These are phyloP conservation scores for Nesogale talazaci DNA, from an alignment of 2,113 vertebrate species.

Conservation along the genomic window DNA sequence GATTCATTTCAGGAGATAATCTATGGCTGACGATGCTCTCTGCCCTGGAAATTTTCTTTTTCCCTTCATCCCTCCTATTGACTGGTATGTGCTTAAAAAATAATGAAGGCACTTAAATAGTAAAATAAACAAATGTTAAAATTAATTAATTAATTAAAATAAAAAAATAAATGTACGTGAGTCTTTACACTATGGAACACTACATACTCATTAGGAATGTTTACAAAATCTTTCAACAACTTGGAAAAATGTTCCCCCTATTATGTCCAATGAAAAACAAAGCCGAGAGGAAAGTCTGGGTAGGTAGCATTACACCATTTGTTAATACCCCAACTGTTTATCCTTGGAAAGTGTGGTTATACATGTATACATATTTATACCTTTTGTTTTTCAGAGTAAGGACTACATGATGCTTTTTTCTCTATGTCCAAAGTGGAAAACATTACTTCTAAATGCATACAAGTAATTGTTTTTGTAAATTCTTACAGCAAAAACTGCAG, in stretches of 20 bases:
- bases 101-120: background rate
- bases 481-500: slow-evolving; percentile 31
- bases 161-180: background rate
- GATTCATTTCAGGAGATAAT: background rate
- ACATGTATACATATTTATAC: background rate
- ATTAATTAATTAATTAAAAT: no score
- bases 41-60: slow-evolving; percentile 35
- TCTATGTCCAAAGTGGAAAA: slow-evolving; percentile 53
- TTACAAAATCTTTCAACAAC: background rate
- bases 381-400: slow-evolving; percentile 56
- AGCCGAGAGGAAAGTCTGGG: background rate
- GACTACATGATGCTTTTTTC: background rate
- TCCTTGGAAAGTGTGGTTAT: background rate
- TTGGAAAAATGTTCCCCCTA: background rate
- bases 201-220: slow-evolving; percentile 18
- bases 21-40: background rate
- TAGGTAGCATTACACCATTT: background rate
- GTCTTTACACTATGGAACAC: background rate
- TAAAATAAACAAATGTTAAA: slow-evolving; percentile 51
- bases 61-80: background rate
- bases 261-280: background rate
- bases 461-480: background rate
- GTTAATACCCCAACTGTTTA: background rate
- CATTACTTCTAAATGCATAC: slow-evolving; percentile 27
- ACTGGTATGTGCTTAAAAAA: background rate